Conservation (phyloP, 2,797 vertebrate species). For the Rhabdomys pumilio region DNA sequence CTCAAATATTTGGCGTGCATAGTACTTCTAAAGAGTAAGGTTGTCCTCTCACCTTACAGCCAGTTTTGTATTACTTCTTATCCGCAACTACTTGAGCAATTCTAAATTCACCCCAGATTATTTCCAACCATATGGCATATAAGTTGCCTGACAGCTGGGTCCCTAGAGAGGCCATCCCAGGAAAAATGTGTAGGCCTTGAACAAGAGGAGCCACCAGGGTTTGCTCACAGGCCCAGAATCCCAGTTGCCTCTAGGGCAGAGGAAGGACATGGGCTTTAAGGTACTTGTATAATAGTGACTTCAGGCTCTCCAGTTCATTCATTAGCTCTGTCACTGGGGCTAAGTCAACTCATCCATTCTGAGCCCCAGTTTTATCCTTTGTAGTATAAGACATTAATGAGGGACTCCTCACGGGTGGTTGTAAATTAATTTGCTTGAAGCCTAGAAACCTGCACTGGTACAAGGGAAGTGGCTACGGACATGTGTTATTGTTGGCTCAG, state of each 20-base stretch:
- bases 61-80: constrained; percentile 44
- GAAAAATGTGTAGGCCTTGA: constrained; percentile 43
- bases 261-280: neutral
- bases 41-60: constrained; percentile 61
- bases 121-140: constrained; percentile 34
- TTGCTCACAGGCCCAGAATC: neutral
- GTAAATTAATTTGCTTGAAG: constrained; percentile 24
- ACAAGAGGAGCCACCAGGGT: neutral
- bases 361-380: constrained; percentile 19
- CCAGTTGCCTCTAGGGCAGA: neutral
- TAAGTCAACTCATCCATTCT: neutral
- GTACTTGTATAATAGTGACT: neutral
- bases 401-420: neutral
- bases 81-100: constrained; percentile 61
- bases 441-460: neutral
- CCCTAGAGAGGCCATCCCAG: neutral
- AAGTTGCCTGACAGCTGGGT: neutral
- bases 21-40: constrained; percentile 60
- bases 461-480: neutral
- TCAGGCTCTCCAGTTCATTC: neutral
- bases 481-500: neutral
- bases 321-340: neutral
- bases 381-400: neutral
- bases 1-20: constrained; percentile 60
- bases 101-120: constrained; percentile 69